A percentile compares a stretch with the other conserved stretches of the same genome.
Conservation (phyloP, 2,113 vertebrate species). For the Manacus vitellinus region DNA sequence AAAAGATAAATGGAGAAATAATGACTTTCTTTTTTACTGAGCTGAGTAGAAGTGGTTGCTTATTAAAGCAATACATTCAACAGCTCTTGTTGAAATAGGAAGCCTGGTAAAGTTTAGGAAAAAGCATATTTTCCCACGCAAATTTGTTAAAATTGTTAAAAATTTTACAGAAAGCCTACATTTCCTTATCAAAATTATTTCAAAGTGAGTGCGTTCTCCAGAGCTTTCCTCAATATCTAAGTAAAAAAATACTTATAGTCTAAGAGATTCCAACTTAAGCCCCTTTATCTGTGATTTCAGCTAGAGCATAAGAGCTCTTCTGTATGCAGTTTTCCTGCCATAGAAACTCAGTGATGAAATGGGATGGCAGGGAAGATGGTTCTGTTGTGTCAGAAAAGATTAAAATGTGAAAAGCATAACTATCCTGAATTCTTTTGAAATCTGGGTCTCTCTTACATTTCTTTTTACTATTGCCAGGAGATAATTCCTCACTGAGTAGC, state of each 20-base stretch:
- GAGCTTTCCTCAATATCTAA: constrained; percentile 35
- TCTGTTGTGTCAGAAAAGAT: constrained; percentile 35
- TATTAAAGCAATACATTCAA: background rate
- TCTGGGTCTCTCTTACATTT: background rate
- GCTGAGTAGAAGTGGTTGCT: background rate
- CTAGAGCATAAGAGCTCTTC: constrained; percentile 3
- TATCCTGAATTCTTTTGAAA: background rate
- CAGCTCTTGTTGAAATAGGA: background rate
- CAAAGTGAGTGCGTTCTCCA: constrained; percentile 1
- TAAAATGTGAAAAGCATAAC: constrained; percentile 8
- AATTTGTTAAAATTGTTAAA: constrained; percentile 34
- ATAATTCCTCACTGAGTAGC: background rate
- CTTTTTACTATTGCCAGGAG: background rate
- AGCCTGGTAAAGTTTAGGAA: background rate
- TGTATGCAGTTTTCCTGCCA: background rate
- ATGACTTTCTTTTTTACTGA: background rate
- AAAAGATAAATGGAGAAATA: background rate
- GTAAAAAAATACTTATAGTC: constrained; percentile 19
- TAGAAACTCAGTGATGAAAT: background rate
- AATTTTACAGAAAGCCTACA: constrained; percentile 36
- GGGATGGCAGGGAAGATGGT: background rate
- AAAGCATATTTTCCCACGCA: background rate
- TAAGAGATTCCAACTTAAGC: constrained; percentile 6
- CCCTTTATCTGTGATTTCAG: constrained; percentile 11
- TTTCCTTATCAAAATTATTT: constrained; percentile 58